phyloP scores from a whole-genome alignment of 2,797 vertebrate genomes.

The Coendou prehensilis region DNA sequence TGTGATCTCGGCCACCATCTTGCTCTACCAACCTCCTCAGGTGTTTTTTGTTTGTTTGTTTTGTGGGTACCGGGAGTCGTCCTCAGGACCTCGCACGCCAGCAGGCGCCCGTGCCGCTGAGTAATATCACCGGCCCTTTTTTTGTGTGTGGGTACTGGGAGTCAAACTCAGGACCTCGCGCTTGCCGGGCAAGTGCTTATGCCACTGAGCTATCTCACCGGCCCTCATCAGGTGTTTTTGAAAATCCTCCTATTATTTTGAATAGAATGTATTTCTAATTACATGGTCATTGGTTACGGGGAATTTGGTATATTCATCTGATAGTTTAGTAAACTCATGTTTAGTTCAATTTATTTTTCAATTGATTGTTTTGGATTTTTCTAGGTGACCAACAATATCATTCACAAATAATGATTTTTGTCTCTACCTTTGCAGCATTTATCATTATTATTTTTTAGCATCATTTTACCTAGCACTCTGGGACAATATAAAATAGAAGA shows the following conservation, averaged over 20 bases:
- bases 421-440: neutral
- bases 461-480: neutral
- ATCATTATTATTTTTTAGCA: neutral
- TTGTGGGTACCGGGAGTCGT: no score
- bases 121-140: no score
- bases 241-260: neutral
- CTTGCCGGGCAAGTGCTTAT: no score
- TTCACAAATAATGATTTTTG: neutral
- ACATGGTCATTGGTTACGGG: neutral
- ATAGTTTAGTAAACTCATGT: neutral
- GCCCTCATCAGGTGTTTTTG: neutral
- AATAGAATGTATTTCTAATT: neutral
- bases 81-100: no score
- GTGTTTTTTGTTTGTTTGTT: neutral
- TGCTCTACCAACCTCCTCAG: neutral
- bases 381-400: neutral
- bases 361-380: neutral
- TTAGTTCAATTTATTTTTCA: conserved; percentile 6
- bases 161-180: no score
- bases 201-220: no score
- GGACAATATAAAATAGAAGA: neutral
- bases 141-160: no score
- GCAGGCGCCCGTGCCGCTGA: no score
- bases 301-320: neutral
- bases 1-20: neutral